phyloP scores from a whole-genome alignment of 2,113 vertebrate species.

The Oxyruncus cristatus region DNA sequence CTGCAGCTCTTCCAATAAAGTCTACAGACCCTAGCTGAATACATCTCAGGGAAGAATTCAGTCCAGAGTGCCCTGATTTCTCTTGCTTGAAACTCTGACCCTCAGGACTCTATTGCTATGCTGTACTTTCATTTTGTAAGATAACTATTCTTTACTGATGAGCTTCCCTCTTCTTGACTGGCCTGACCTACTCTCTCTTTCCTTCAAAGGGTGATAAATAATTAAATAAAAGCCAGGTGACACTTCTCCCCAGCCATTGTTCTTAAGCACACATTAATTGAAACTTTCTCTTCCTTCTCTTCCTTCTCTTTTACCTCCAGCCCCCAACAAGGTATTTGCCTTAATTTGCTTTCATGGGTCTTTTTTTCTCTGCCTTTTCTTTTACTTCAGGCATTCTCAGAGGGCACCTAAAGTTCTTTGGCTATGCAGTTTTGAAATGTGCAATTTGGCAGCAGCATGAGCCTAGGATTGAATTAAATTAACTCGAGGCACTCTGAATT shows the following conservation, averaged over 20 bases:
- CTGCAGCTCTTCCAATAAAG: background rate
- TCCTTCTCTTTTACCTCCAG: conserved; percentile 36
- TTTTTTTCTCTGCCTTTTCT: conserved; percentile 30
- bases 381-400: conserved; percentile 74
- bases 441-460: conserved; percentile 77
- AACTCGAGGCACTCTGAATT: conserved; percentile 73
- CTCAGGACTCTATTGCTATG: background rate
- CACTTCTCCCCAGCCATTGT: conserved; percentile 55
- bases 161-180: conserved; percentile 8
- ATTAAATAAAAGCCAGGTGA: conserved; percentile 61
- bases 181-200: conserved; percentile 17
- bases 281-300: conserved; percentile 62
- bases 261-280: conserved; percentile 66
- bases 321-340: conserved; percentile 56
- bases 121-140: background rate
- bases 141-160: conserved; percentile 6
- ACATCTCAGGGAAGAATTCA: background rate
- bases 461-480: conserved; percentile 79
- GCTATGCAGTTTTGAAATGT: conserved; percentile 74
- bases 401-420: conserved; percentile 76
- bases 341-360: conserved; percentile 69
- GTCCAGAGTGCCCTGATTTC: background rate
- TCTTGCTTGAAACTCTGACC: background rate
- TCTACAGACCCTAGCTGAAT: background rate
- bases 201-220: conserved; percentile 59